A percentile compares a stretch with the other conserved stretches of the same genome.
phyloP scores from a whole-genome alignment of 2,888 invertebrate species.

The Tachystola acroxantha region DNA sequence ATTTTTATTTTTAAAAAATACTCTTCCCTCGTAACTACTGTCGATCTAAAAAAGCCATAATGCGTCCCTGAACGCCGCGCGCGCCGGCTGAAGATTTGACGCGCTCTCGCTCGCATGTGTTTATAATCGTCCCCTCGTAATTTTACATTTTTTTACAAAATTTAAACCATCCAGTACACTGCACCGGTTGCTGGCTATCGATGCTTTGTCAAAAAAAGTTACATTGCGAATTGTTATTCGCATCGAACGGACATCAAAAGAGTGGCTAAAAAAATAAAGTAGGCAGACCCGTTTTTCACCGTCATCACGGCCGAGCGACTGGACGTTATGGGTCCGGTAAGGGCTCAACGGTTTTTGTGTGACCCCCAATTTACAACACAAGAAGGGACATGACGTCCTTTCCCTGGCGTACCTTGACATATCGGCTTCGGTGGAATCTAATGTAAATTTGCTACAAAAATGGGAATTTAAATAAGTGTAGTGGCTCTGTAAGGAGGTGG shows the following conservation, averaged over 20 bases:
- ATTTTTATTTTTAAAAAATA: constrained; percentile 73
- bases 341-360: constrained; percentile 76
- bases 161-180: constrained; percentile 61
- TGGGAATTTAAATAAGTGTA: constrained; percentile 75
- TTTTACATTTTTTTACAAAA: constrained; percentile 65
- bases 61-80: constrained; percentile 52
- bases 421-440: constrained; percentile 63
- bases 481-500: constrained; percentile 40
- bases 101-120: constrained; percentile 77
- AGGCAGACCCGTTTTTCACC: constrained; percentile 54
- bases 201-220: constrained; percentile 42
- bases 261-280: constrained; percentile 46
- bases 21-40: constrained; percentile 56
- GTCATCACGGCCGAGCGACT: constrained; percentile 57
- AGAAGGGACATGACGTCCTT: constrained; percentile 51
- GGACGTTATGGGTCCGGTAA: constrained; percentile 67
- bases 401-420: constrained; percentile 59
- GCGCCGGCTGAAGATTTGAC: constrained; percentile 77
- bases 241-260: constrained; percentile 56
- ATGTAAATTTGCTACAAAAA: constrained; percentile 76
- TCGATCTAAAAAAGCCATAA: constrained; percentile 72
- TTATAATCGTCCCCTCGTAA: constrained; percentile 73
- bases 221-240: constrained; percentile 59
- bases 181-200: constrained; percentile 58
- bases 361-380: constrained; percentile 75